A percentile compares a stretch with the other conserved stretches of the same genome.
These are phyloP conservation scores for Harpegnathos saltator DNA, from an alignment of 1,140 invertebrate genomes.

Conservation along the genomic window DNA sequence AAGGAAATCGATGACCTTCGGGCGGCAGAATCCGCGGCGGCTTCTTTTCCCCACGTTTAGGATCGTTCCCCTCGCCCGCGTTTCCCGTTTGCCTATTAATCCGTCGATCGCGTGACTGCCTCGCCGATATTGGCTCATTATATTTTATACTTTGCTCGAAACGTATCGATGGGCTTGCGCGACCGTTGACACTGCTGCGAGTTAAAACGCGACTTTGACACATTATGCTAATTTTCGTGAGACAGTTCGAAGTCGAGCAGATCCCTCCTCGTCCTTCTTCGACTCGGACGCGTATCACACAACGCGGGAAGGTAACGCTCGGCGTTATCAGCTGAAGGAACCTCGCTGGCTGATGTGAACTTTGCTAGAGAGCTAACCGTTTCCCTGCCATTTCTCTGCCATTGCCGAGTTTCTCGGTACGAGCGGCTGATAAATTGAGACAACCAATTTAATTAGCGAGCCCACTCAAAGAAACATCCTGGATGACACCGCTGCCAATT, in stretches of 20 bases:
- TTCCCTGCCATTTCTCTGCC: too few species aligned
- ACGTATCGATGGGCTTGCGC: conserved; percentile 16
- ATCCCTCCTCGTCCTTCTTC: too few species aligned
- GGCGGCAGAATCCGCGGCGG: conserved; percentile 39
- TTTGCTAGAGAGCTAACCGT: too few species aligned
- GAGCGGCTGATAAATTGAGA: too few species aligned
- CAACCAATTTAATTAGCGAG: too few species aligned
- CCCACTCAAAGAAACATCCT: too few species aligned
- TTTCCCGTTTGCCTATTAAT: conserved; percentile 30
- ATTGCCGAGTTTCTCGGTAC: too few species aligned
- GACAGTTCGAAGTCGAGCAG: not conserved
- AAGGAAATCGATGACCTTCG: conserved; percentile 64
- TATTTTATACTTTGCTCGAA: conserved; percentile 1
- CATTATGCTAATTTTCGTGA: not conserved
- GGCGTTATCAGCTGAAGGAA: too few species aligned
- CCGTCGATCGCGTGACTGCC: not conserved
- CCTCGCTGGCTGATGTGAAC: too few species aligned
- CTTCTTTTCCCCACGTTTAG: conserved; percentile 36
- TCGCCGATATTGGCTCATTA: conserved; percentile 20
- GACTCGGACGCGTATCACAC: too few species aligned
- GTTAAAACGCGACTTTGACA: not conserved
- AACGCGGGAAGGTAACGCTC: too few species aligned
- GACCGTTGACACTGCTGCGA: not conserved
- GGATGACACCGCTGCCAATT: too few species aligned
- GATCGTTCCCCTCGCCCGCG: conserved; percentile 23